Evolutionary conservation across 2,113 vertebrate species (phyloP), one percentile per base, ranked within the genome.

Genomic region (Marmota monax): DNA sequence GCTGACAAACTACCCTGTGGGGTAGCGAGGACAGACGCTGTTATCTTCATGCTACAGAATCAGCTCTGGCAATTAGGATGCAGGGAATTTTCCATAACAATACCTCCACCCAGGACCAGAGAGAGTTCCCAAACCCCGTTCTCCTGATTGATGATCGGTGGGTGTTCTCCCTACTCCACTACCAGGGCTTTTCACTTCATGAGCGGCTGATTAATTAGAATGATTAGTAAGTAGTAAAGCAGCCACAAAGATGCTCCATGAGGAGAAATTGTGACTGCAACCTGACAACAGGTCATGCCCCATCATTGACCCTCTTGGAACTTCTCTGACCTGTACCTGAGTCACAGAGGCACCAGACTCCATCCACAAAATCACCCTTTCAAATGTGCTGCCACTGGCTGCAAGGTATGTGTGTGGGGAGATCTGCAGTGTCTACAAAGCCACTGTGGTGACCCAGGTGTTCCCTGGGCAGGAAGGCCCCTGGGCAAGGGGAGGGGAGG

Each of bases 301-400:
- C 34, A 5, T 3, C 2, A 7, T 5, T 7, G 0, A 1, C 4
- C 11, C 0, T 1, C 23, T 16, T 1, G 7, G 4, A 22, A 3
- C 7, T 6, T 45, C 42, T 4, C 51, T 16, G 1, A 0, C 4
- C 42, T n/a, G 9, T 0, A 0, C 39, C 16, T 14, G 51, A 2
- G 27, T 72, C 32, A 25, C 7, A 29, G 51, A 70, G 67, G 20
- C 1, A 0, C 3, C 34, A 3, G 11, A 17, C 7, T 42, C 29
- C 65, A 61, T 8, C 88, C 53, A 42, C 12, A 32, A 25, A 51
- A 72, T 12, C 56, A 23, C 27, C 7, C 2, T 69, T 74, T 48
- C 14, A 25, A 12, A 20, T 9, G 13, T 20, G 45, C 10, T 20
- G 20, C 25, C 32, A 37, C 9, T 17, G 3, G 7, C n/a, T 10